Percentiles rank a stretch among this genome's conserved stretches.
phyloP scores from a whole-genome alignment of 2,797 vertebrate genomes.

The Nyctalus aviator region DNA sequence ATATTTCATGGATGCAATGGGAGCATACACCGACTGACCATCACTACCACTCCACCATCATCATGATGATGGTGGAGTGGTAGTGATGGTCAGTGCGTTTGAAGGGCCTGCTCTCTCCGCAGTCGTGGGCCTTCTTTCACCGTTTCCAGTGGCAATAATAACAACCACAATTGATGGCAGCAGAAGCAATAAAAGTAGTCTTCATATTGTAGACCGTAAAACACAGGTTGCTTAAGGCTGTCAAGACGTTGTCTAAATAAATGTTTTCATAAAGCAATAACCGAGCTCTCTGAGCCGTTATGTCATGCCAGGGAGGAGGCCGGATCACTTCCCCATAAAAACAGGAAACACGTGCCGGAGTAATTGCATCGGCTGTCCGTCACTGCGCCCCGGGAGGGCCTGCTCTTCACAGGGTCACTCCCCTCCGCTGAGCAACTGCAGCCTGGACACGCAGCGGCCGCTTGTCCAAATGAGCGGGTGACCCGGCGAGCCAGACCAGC shows the following conservation, averaged over 20 bases:
- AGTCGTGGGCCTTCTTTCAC: not conserved
- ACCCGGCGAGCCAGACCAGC: constrained; percentile 75
- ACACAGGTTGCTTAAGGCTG: constrained; percentile 56
- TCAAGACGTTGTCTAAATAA: constrained; percentile 65
- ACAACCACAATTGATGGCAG: constrained; percentile 42
- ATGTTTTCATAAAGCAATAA: constrained; percentile 71
- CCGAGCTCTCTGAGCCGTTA: constrained; percentile 59
- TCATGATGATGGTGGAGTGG: too few relatives aligned
- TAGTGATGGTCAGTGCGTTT: too few relatives aligned
- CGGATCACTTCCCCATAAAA: constrained; percentile 67
- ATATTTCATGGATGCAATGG: too few relatives aligned
- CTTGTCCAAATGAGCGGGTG: constrained; percentile 78
- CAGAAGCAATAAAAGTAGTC: constrained; percentile 66
- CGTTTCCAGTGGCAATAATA: constrained; percentile 47
- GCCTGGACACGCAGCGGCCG: constrained; percentile 70
- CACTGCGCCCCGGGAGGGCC: constrained; percentile 64
- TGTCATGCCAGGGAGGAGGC: constrained; percentile 54
- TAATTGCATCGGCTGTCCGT: constrained; percentile 74
- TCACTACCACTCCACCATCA: not conserved
- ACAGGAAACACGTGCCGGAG: constrained; percentile 66
- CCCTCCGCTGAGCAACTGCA: constrained; percentile 67
- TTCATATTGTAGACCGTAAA: constrained; percentile 63
- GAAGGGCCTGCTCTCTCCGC: constrained; percentile 14
- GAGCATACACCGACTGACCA: not conserved
- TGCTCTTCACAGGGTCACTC: constrained; percentile 71